phyloP scores from a whole-genome alignment of 2,888 invertebrate genomes.

The Euclidia mi region DNA sequence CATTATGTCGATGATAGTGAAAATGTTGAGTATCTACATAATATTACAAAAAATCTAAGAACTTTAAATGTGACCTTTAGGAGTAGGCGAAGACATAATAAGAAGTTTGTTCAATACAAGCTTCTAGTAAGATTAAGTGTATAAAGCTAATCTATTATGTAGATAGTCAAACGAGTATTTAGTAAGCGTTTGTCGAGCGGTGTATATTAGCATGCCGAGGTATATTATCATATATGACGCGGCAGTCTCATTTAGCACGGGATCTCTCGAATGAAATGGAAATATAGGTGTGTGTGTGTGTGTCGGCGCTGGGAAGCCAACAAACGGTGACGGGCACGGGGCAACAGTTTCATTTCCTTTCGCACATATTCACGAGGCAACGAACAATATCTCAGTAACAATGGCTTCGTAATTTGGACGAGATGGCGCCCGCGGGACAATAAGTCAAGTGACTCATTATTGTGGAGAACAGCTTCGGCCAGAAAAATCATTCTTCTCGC shows the following conservation, averaged over 20 bases:
- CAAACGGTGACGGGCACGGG: constrained; percentile 72
- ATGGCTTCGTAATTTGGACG: constrained; percentile 86
- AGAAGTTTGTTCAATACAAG: too few relatives aligned
- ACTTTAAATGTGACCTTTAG: too few relatives aligned
- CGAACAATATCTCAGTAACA: constrained; percentile 86
- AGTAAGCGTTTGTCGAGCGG: too few relatives aligned
- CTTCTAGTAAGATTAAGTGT: constrained; percentile 8
- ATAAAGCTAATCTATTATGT: constrained; percentile 39
- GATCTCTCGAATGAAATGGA: constrained; percentile 53
- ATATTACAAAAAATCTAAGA: too few relatives aligned
- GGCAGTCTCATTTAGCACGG: constrained; percentile 51
- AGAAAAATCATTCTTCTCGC: constrained; percentile 77
- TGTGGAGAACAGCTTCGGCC: constrained; percentile 80
- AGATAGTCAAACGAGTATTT: constrained; percentile 23
- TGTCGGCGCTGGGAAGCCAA: constrained; percentile 61
- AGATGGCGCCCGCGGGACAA: constrained; percentile 82
- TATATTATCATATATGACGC: constrained; percentile 35
- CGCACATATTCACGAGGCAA: constrained; percentile 84
- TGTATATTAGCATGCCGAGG: constrained; percentile 41
- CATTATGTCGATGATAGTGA: too few relatives aligned
- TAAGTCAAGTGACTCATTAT: constrained; percentile 87
- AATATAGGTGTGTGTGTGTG: constrained; percentile 57
- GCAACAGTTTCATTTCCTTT: constrained; percentile 86
- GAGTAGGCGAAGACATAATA: too few relatives aligned
- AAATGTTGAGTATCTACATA: too few relatives aligned